Percentiles rank a stretch among this genome's conserved stretches.
phyloP scores from a whole-genome alignment of 2,113 vertebrate genomes.

The Ceyx melanurus region DNA sequence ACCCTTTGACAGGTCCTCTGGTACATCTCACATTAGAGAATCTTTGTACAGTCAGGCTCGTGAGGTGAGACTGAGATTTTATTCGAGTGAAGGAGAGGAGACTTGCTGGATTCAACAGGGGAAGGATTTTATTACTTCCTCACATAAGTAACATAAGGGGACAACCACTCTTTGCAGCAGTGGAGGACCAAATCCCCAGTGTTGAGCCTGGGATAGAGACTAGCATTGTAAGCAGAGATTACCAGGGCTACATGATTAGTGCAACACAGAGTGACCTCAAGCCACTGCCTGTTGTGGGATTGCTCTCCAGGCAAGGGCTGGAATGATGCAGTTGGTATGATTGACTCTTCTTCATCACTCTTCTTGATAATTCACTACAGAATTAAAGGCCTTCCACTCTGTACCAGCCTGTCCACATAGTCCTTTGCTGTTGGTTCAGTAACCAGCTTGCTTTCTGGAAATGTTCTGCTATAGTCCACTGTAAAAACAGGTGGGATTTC shows the following conservation, averaged over 20 bases:
- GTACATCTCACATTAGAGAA: background rate
- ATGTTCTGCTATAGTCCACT: background rate
- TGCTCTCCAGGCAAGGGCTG: background rate
- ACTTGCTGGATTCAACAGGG: background rate
- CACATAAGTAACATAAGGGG: background rate
- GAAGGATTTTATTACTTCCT: background rate
- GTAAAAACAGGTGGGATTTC: background rate
- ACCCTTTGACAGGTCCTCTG: background rate
- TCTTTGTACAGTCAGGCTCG: background rate
- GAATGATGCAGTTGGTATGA: background rate
- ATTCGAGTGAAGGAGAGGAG: background rate
- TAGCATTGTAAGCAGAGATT: background rate
- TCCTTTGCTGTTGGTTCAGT: background rate
- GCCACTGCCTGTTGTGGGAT: background rate
- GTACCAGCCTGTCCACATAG: fast-evolving
- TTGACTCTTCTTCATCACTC: background rate
- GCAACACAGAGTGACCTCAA: background rate
- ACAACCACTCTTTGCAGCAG: background rate
- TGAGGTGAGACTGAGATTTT: background rate
- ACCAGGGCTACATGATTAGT: background rate
- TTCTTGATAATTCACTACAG: background rate
- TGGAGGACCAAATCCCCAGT: background rate
- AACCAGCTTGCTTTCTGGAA: background rate
- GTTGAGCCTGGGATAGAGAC: background rate
- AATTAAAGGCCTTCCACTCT: background rate